Evolutionary conservation across 2,888 invertebrate genomes (phyloP).

Genomic region (Panzeria rudis): DNA sequence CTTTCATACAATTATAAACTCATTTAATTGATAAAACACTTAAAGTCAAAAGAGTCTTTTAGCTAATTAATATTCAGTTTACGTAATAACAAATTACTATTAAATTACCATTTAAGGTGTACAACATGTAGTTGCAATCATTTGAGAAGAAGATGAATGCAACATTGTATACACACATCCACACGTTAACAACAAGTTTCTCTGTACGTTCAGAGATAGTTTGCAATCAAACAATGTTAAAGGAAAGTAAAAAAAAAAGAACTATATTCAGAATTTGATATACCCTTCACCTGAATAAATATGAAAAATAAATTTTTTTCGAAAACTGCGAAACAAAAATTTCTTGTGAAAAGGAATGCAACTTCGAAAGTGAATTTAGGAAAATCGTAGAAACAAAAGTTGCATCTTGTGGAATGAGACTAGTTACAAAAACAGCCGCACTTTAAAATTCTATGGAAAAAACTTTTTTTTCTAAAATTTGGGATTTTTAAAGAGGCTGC

Average conservation of each 20-base stretch:
- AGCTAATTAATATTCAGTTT: slow-evolving; percentile 60
- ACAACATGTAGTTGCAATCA: slow-evolving; percentile 48
- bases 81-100: slow-evolving; percentile 62
- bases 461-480: too few relatives aligned
- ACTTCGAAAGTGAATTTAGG: too few relatives aligned
- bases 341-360: too few relatives aligned
- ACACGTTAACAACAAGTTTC: neutral
- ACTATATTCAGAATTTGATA: too few relatives aligned
- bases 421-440: too few relatives aligned
- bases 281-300: neutral
- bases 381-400: too few relatives aligned
- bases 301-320: too few relatives aligned
- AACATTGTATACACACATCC: neutral
- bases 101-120: slow-evolving; percentile 60
- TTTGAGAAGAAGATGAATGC: slow-evolving; percentile 11
- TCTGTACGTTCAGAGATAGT: neutral
- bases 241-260: too few relatives aligned
- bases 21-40: slow-evolving; percentile 42
- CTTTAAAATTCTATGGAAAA: too few relatives aligned
- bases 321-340: too few relatives aligned
- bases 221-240: neutral
- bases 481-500: too few relatives aligned
- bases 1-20: neutral
- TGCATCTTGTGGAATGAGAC: too few relatives aligned
- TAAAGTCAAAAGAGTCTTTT: slow-evolving; percentile 32